Evolutionary conservation across 2,797 vertebrate genomes (phyloP), one percentile per base, ranked within the genome.

Genomic region (Poeciliopsis paucimaculata): DNA sequence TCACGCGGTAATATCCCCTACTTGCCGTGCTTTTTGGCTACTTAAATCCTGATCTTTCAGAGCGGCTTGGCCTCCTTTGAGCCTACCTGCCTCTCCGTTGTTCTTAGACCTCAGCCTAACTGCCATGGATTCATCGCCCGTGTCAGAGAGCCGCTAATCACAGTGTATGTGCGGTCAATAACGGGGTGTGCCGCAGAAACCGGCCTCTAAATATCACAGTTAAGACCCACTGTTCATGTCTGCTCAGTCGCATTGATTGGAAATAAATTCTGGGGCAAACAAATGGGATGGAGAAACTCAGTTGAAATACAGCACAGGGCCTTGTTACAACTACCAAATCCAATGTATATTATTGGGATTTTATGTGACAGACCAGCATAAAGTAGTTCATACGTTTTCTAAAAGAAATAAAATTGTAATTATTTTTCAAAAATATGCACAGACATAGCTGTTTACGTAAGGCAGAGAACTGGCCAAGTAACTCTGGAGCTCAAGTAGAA

Each of bases 61-160:
- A 84, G 45, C 51, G 57, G 2, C 60, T 60, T 16, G 13, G 13
- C 75, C 83, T 88, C 71, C 70, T 85, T 88, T 89, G 70, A 80
- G 75, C 43, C 68, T 16, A 55, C 34, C 73, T 77, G 78, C 77
- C 62, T 83, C 39, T 4, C 73, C 71, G 47, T 76, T 84, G 79
- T 78, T 88, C 76, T 78, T 70, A 66, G 77, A 80, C 43, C 28
- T 68, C 62, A n/a, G 75, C 34, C 72, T 36, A 6, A 55, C 78
- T 57, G 47, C 82, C 51, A 79, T 78, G 66, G 82, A 91, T 88
- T 85, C 75, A 81, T 73, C 71, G 82, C 53, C 75, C 49, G 46
- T 81, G 85, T 90, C 75, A 76, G 55, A 72, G 77, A n/a, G 86
- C 87, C 83, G 83, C 87, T 94, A 89, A 92, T 95, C 85, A 79